Evolutionary conservation across 2,888 invertebrate species (phyloP), one percentile per base, ranked within the genome.

Genomic region (Sminthurides aquaticus): DNA sequence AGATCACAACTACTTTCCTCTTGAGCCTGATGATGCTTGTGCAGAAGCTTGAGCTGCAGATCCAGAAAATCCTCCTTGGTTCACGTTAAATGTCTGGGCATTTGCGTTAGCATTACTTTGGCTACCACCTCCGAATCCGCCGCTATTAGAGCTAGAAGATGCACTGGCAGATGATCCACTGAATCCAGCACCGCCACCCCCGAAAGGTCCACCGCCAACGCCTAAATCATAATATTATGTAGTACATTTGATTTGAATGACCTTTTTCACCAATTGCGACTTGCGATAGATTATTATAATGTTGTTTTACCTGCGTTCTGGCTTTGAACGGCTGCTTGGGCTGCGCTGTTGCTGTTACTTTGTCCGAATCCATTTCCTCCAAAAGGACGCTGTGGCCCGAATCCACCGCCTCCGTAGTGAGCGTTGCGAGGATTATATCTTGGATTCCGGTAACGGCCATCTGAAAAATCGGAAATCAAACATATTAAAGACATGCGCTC

Each of bases 261-360:
- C 18, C 43, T 43, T 18, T 18, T 43, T 43, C 11, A 43, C 8
- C 8, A 43, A 43, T 11, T 11, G 8, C 43, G 8, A 43, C 11
- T 43, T 43, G 43, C 43, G 43, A 18, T 43, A 43, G 43, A 43
- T 8, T 18, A 43, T 11, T 8, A 11, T 43, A 8, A 43, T 18
- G 8, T 43, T 11, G 11, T 43, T 11, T 8, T 18, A 43, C 18
- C 27, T 26, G 11, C 26, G 27, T 26, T 22, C 25, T 62, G 57
- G 56, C 57, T 57, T 57, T 57, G n/a, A 18, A 15, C 20, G 3
- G 22, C 2, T 22, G 34, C 15, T 15, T 26, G 3, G 57, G 43
- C 27, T 57, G 48, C 15, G 69, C 69, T 60, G 62, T 55, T 58
- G 69, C 67, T 55, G 67, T 61, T 34, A 66, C 69, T 49, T n/a